Percentiles rank a stretch among this genome's conserved stretches.
Conservation (phyloP, 2,113 vertebrate species). For the Myotis davidii region DNA sequence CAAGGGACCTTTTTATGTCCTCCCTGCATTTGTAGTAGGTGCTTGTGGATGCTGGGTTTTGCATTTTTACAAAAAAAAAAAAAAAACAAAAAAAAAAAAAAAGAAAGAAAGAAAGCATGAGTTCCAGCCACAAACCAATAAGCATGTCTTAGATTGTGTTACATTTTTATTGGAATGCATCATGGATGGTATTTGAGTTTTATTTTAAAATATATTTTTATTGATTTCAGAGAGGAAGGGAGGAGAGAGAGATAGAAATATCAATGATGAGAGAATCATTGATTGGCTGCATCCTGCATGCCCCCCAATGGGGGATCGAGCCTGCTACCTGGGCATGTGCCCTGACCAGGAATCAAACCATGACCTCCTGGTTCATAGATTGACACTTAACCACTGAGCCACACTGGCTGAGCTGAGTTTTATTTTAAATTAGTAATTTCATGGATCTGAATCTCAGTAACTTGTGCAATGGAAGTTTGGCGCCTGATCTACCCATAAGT, state of each 20-base stretch:
- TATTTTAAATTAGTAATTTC: not conserved
- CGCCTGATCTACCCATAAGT: not conserved
- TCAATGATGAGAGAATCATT: too few species aligned
- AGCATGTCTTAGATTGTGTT: not conserved
- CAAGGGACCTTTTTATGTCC: not conserved
- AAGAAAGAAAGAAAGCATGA: not conserved
- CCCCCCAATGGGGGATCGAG: too few species aligned
- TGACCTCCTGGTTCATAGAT: too few species aligned
- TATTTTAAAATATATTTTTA: not conserved
- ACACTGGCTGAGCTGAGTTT: not conserved
- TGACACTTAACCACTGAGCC: too few species aligned
- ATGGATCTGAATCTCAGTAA: not conserved
- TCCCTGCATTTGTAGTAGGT: not conserved
- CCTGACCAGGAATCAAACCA: too few species aligned
- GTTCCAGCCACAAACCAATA: not conserved
- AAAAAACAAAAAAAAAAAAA: not conserved
- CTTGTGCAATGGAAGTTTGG: not conserved
- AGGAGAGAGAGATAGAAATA: too few species aligned
- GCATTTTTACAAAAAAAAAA: not conserved
- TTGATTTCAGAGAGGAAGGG: too few species aligned
- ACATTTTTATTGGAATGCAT: not conserved
- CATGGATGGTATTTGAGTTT: conserved; percentile 4
- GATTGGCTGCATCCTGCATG: too few species aligned
- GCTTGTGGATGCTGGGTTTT: not conserved
- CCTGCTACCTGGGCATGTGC: too few species aligned